Conservation (phyloP, 2,888 invertebrate genomes). For the Erpobdella octoculata region DNA sequence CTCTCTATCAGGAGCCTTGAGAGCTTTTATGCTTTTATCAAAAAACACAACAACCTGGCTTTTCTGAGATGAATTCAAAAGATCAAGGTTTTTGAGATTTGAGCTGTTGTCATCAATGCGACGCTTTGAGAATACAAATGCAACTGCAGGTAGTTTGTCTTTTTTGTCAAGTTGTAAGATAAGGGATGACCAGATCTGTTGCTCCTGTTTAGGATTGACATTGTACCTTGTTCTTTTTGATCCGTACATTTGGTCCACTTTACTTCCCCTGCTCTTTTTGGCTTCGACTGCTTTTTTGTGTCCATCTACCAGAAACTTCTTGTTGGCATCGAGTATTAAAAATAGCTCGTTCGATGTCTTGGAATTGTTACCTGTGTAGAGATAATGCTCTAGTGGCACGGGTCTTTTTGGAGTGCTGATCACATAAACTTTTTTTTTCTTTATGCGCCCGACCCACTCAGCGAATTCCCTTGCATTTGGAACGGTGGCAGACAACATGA, state of each 20-base stretch:
- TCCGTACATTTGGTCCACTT: conserved; percentile 47
- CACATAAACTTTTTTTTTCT: conserved; percentile 75
- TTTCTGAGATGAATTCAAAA: conserved; percentile 78
- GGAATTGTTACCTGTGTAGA: conserved; percentile 64
- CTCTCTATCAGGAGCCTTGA: conserved; percentile 76
- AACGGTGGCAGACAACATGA: conserved; percentile 94
- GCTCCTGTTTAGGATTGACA: conserved; percentile 56
- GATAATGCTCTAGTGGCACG: conserved; percentile 85
- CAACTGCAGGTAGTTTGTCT: conserved; percentile 83
- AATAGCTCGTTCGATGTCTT: conserved; percentile 57
- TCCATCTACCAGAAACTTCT: conserved; percentile 62
- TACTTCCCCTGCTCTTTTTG: conserved; percentile 51
- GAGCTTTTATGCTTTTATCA: conserved; percentile 68
- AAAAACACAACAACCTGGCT: conserved; percentile 66
- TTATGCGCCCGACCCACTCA: conserved; percentile 57
- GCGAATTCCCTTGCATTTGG: conserved; percentile 94
- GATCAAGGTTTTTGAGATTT: conserved; percentile 60
- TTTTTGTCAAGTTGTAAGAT: conserved; percentile 72
- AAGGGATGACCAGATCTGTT: conserved; percentile 51
- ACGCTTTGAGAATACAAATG: conserved; percentile 80
- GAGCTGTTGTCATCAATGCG: conserved; percentile 67
- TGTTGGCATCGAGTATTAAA: conserved; percentile 69
- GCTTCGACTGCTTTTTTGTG: conserved; percentile 53
- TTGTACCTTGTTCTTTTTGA: conserved; percentile 47
- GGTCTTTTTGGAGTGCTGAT: conserved; percentile 86